A percentile compares a stretch with the other conserved stretches of the same genome.
Evolutionary conservation across 2,797 vertebrate species (phyloP).

Genomic region (Halcyon leucocephala): DNA sequence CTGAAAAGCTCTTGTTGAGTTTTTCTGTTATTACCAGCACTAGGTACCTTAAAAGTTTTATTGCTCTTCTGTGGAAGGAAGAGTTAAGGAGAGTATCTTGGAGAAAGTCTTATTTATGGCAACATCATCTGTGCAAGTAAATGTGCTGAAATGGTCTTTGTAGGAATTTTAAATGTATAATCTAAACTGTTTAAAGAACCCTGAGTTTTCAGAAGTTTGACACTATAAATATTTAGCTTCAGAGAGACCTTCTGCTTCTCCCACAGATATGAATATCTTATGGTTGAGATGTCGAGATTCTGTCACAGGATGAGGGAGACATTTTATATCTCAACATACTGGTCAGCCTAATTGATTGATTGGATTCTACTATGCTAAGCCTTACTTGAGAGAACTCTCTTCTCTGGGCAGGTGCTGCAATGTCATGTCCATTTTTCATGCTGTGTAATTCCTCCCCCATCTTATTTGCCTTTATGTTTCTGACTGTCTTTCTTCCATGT

Average conservation of each 20-base stretch:
- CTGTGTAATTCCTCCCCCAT: background rate
- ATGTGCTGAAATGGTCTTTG: background rate
- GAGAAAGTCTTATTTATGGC: background rate
- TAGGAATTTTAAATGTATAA: background rate
- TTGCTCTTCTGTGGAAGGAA: background rate
- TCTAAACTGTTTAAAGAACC: background rate
- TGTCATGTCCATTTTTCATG: background rate
- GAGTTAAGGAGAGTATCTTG: background rate
- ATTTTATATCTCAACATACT: background rate
- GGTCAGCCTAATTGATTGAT: background rate
- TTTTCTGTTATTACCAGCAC: too few species aligned
- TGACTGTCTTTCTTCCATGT: background rate
- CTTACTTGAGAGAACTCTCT: background rate
- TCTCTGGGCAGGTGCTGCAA: background rate
- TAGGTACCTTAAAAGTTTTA: background rate
- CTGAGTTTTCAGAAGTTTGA: background rate
- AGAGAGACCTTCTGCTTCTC: background rate
- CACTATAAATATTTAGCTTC: background rate
- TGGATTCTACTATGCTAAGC: background rate
- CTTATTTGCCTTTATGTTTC: background rate
- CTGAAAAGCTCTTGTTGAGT: background rate
- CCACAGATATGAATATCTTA: background rate
- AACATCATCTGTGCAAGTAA: background rate
- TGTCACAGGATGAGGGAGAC: background rate
- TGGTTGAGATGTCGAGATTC: background rate